Conservation (phyloP, 2,888 invertebrate species). For the Limnephilus auricula region DNA sequence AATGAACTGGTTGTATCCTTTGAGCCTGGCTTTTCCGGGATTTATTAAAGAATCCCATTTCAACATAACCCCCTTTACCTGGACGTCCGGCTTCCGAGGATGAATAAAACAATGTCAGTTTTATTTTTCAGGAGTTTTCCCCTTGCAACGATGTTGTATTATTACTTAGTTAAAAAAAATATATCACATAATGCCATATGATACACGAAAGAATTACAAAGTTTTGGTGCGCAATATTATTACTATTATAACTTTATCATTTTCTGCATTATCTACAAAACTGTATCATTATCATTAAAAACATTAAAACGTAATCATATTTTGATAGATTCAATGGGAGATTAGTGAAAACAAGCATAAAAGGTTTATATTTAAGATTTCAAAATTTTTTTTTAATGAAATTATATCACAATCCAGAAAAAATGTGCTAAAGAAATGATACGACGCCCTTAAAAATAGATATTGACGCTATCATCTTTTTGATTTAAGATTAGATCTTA, state of each 20-base stretch:
- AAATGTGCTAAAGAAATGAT: background rate
- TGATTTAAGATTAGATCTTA: background rate
- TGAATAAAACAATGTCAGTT: background rate
- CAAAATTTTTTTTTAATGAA: no score
- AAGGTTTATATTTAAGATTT: no score
- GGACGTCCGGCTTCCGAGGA: background rate
- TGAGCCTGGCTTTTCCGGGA: conserved; percentile 38
- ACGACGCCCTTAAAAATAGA: background rate
- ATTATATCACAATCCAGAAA: no score
- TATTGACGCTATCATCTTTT: background rate
- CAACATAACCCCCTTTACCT: conserved; percentile 13
- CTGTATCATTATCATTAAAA: no score
- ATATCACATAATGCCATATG: background rate
- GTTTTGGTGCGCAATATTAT: background rate
- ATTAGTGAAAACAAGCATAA: no score
- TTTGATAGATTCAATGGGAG: background rate
- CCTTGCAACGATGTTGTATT: background rate
- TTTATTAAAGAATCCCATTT: conserved; percentile 34
- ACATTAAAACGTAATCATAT: no score
- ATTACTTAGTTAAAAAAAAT: background rate
- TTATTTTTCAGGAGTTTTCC: background rate
- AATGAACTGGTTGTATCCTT: conserved; percentile 9
- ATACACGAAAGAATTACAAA: background rate
- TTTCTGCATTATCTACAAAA: background rate
- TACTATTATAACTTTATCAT: background rate